Evolutionary conservation across 2,888 invertebrate genomes (phyloP).

Genomic region (Sminthurides aquaticus): DNA sequence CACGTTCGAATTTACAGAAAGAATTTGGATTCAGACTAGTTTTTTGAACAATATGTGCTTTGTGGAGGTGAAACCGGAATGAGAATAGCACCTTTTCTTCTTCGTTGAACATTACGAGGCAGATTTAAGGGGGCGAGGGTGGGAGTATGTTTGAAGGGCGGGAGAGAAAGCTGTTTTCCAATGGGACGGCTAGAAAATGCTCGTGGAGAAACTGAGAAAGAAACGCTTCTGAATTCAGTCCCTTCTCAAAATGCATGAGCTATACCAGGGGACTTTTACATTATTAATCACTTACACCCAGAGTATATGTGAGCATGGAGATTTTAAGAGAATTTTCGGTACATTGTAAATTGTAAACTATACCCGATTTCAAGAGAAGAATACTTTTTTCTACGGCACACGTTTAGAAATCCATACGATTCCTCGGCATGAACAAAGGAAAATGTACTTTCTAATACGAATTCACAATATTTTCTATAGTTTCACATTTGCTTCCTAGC

Average conservation of each 20-base stretch:
- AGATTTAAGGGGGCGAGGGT: background rate
- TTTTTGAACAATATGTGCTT: background rate
- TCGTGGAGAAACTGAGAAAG: no score
- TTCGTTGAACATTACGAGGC: background rate
- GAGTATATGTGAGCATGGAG: no score
- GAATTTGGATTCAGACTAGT: background rate
- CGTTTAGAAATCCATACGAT: no score
- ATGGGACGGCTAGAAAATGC: no score
- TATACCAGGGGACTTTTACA: background rate
- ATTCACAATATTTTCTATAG: no score
- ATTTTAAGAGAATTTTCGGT: no score
- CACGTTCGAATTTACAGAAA: background rate
- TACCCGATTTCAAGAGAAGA: no score
- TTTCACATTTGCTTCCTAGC: no score
- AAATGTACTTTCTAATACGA: no score
- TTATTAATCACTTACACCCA: constrained; percentile 1
- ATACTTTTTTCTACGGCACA: no score
- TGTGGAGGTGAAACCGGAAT: background rate
- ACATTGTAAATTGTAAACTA: no score
- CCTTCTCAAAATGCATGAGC: background rate
- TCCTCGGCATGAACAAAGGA: no score
- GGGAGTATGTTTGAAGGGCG: background rate
- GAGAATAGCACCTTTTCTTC: background rate
- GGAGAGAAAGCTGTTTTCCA: background rate
- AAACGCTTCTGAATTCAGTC: background rate